These are phyloP conservation scores for Anoplophora glabripennis DNA, from an alignment of 1,140 invertebrate species.

Conservation along the genomic window DNA sequence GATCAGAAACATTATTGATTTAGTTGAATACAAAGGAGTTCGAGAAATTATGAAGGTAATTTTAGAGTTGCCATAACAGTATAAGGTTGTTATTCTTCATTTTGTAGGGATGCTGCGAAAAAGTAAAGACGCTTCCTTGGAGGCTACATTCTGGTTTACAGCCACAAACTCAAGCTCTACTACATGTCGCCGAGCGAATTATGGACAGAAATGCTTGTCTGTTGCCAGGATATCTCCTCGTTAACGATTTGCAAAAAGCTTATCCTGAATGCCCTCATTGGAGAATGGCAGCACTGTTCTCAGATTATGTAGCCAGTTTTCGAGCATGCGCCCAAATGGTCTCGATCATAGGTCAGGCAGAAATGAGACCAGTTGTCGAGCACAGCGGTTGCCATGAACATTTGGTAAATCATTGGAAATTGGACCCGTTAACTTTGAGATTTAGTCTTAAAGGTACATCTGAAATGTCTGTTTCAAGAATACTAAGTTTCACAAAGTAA, in stretches of 20 bases:
- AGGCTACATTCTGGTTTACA: constrained; percentile 73
- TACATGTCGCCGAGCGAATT: constrained; percentile 81
- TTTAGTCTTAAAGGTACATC: constrained; percentile 74
- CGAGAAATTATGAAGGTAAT: constrained; percentile 86
- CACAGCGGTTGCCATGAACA: constrained; percentile 86
- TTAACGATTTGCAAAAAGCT: constrained; percentile 89
- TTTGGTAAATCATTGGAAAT: constrained; percentile 86
- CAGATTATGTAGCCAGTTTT: constrained; percentile 90
- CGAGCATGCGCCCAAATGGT: constrained; percentile 91
- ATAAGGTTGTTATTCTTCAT: too few relatives aligned
- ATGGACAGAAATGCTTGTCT: constrained; percentile 90
- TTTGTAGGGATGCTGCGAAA: constrained; percentile 77
- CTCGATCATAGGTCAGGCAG: constrained; percentile 83
- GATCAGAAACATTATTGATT: constrained; percentile 80
- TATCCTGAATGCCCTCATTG: constrained; percentile 88
- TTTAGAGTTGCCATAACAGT: constrained; percentile 44
- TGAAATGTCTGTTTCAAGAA: background rate
- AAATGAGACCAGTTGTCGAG: constrained; percentile 91
- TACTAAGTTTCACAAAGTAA: background rate
- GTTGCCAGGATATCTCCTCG: constrained; percentile 89
- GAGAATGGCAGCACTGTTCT: constrained; percentile 82
- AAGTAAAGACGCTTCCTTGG: constrained; percentile 74
- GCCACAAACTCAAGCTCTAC: constrained; percentile 76
- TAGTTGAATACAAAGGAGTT: constrained; percentile 94
- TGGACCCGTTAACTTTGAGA: constrained; percentile 80